Conservation (phyloP, 2,797 vertebrate species). For the Clangula hyemalis region DNA sequence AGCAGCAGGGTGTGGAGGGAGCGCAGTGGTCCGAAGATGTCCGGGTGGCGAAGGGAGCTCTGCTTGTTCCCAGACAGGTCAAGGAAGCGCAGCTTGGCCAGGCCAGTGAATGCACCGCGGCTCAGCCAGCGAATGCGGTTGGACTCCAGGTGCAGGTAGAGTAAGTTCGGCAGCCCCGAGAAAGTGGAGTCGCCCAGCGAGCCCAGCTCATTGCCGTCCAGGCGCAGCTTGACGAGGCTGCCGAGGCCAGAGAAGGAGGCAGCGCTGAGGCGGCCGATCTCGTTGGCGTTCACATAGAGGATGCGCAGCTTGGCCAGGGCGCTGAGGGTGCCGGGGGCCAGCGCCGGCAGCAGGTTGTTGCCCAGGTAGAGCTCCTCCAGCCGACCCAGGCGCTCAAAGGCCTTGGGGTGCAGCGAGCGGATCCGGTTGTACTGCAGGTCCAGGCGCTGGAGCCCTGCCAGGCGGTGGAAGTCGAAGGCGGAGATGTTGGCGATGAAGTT, state of each 20-base stretch:
- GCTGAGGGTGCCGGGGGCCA: slow-evolving; percentile 84
- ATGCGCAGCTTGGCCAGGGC: slow-evolving; percentile 86
- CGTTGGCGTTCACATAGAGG: slow-evolving; percentile 90
- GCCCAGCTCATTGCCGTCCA: slow-evolving; percentile 89
- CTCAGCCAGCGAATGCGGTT: slow-evolving; percentile 91
- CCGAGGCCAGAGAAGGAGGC: slow-evolving; percentile 84
- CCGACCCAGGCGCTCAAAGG: slow-evolving; percentile 86
- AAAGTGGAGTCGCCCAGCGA: slow-evolving; percentile 88
- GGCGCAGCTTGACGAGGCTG: slow-evolving; percentile 87
- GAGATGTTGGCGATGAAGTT: slow-evolving; percentile 94
- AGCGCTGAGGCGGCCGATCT: slow-evolving; percentile 81
- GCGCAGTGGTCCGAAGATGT: slow-evolving; percentile 84
- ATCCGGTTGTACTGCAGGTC: slow-evolving; percentile 95
- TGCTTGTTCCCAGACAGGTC: slow-evolving; percentile 92
- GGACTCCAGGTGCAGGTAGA: slow-evolving; percentile 91
- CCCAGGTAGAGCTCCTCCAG: slow-evolving; percentile 94
- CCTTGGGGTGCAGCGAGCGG: slow-evolving; percentile 85
- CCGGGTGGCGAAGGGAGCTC: slow-evolving; percentile 81
- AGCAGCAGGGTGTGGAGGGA: slow-evolving; percentile 89
- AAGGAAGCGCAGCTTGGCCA: slow-evolving; percentile 90
- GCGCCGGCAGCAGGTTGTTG: slow-evolving; percentile 86
- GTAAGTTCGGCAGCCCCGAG: slow-evolving; percentile 83
- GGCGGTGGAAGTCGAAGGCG: slow-evolving; percentile 85
- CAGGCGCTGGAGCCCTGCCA: slow-evolving; percentile 85
- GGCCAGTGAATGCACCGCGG: slow-evolving; percentile 85